Percentiles rank a stretch among this genome's conserved stretches.
These are phyloP conservation scores for Tipula confusa DNA, from an alignment of 2,888 invertebrate genomes.

Conservation along the genomic window DNA sequence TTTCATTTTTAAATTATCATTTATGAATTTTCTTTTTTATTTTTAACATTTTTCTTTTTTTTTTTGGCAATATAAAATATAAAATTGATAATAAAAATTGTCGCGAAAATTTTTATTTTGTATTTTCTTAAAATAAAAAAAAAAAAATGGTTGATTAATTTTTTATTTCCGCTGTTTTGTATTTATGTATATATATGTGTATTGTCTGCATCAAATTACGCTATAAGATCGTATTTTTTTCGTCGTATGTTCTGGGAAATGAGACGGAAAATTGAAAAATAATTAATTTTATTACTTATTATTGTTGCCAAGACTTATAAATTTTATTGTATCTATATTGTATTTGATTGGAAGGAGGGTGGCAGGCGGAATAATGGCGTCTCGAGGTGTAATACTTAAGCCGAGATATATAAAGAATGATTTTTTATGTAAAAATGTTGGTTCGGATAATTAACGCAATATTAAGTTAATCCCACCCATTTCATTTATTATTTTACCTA, in stretches of 20 bases:
- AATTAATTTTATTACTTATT: not conserved
- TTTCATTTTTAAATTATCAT: conserved; percentile 21
- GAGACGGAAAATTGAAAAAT: conserved; percentile 20
- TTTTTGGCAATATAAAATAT: conserved; percentile 21
- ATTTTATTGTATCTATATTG: too few species aligned
- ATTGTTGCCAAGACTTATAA: not conserved
- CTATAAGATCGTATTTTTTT: not conserved
- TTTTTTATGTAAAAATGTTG: too few species aligned
- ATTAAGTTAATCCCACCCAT: too few species aligned
- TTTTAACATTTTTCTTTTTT: not conserved
- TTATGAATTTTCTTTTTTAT: not conserved
- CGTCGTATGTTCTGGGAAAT: not conserved
- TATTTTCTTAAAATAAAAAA: not conserved
- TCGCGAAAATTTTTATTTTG: conserved; percentile 7
- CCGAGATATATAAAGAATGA: too few species aligned
- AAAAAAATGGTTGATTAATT: conserved; percentile 1
- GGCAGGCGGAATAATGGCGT: too few species aligned
- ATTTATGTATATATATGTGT: not conserved
- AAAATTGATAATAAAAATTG: conserved; percentile 25
- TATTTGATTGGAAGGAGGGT: too few species aligned
- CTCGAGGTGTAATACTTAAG: too few species aligned
- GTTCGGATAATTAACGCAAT: too few species aligned
- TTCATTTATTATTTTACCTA: too few species aligned
- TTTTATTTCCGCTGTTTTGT: not conserved
- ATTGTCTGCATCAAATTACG: not conserved